A percentile compares a stretch with the other conserved stretches of the same genome.
Evolutionary conservation across 2,888 invertebrate species (phyloP).

Genomic region (Amphipyra berbera): DNA sequence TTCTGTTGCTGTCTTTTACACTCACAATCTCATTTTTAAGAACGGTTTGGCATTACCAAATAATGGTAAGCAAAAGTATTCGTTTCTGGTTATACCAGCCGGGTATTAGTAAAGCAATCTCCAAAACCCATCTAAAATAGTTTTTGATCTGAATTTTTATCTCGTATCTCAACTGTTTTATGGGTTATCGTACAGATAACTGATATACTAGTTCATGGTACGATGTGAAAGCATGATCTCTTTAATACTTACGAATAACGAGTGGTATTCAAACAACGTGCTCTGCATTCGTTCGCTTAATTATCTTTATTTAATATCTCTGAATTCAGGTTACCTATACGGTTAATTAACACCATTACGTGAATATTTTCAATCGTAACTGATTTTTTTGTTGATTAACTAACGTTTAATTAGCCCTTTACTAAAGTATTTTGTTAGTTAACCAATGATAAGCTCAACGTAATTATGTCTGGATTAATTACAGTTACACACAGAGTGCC

Average conservation of each 20-base stretch:
- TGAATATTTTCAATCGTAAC: slow-evolving; percentile 34
- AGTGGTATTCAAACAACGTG: slow-evolving; percentile 30
- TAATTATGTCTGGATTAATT: slow-evolving; percentile 7
- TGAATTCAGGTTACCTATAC: slow-evolving; percentile 42
- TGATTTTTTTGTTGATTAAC: slow-evolving; percentile 19
- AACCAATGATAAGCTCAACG: not conserved
- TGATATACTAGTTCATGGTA: slow-evolving; percentile 4
- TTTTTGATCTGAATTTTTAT: slow-evolving; percentile 19
- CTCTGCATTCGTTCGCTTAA: slow-evolving; percentile 34
- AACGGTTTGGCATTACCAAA: no score
- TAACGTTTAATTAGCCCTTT: slow-evolving; percentile 31
- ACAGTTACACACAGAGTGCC: not conserved
- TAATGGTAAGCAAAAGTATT: no score
- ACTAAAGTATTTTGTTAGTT: slow-evolving; percentile 20
- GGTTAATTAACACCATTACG: slow-evolving; percentile 45
- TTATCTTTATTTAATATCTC: slow-evolving; percentile 52
- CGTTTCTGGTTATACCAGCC: not conserved
- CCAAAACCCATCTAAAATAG: slow-evolving; percentile 18
- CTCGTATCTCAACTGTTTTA: slow-evolving; percentile 34
- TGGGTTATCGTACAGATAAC: slow-evolving; percentile 30
- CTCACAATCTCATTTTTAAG: no score
- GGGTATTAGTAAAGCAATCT: slow-evolving; percentile 13
- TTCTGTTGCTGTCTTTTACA: no score
- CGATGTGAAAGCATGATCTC: slow-evolving; percentile 24
- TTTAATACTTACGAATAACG: slow-evolving; percentile 17